Evolutionary conservation across 2,113 vertebrate species (phyloP).

Genomic region (Oryzias celebensis): DNA sequence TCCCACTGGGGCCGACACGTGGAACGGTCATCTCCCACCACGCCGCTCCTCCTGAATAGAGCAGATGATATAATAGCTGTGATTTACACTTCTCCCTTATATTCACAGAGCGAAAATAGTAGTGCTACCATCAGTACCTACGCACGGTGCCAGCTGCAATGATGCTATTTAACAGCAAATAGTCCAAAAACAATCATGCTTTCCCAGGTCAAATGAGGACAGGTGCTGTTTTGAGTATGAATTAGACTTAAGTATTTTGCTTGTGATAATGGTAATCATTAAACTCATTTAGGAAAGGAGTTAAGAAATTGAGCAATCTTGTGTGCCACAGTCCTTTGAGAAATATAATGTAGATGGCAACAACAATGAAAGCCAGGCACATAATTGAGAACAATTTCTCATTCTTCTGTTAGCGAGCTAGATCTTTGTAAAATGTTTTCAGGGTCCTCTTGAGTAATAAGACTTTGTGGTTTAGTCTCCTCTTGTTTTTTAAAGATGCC

Average conservation of each 20-base stretch:
- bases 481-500: constrained; percentile 64
- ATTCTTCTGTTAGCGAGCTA: constrained; percentile 29
- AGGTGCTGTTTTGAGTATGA: constrained; percentile 35
- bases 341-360: constrained; percentile 43
- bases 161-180: constrained; percentile 48
- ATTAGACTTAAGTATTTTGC: constrained; percentile 49
- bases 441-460: constrained; percentile 45
- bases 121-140: constrained; percentile 38
- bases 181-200: constrained; percentile 40
- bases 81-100: constrained; percentile 55
- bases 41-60: constrained; percentile 40
- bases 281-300: constrained; percentile 33
- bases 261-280: constrained; percentile 49
- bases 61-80: constrained; percentile 50
- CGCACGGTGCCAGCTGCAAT: constrained; percentile 12
- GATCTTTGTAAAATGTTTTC: constrained; percentile 57
- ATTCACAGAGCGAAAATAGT: constrained; percentile 51
- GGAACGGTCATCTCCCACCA: constrained; percentile 44
- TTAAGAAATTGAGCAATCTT: constrained; percentile 39
- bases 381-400: constrained; percentile 42
- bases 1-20: constrained; percentile 37
- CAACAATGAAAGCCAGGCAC: constrained; percentile 42
- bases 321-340: constrained; percentile 28
- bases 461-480: constrained; percentile 43
- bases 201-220: constrained; percentile 36